A percentile compares a stretch with the other conserved stretches of the same genome.
Evolutionary conservation across 2,113 vertebrate species (phyloP).

Genomic region (Leucosticte australis): DNA sequence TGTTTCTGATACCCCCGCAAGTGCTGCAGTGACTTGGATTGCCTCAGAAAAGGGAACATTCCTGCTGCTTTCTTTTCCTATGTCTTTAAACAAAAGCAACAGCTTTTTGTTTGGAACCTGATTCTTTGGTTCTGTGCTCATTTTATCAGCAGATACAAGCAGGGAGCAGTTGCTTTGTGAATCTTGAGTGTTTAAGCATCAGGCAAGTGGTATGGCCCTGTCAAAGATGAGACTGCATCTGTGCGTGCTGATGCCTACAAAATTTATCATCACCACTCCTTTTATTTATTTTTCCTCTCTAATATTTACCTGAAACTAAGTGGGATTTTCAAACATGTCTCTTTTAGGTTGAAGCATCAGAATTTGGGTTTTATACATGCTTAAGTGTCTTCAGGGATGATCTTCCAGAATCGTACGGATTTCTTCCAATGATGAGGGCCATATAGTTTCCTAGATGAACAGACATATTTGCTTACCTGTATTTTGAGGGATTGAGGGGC

Average conservation of each 20-base stretch:
- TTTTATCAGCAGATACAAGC: neutral
- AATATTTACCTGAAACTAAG: neutral
- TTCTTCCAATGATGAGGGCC: neutral
- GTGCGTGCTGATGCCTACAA: neutral
- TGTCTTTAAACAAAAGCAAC: neutral
- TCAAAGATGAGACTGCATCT: neutral
- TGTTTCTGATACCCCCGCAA: fast-evolving
- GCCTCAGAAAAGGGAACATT: neutral
- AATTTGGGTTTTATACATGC: neutral
- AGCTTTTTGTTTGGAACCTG: neutral
- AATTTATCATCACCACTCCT: neutral
- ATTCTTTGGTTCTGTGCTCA: neutral
- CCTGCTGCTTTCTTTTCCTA: neutral
- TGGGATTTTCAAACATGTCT: neutral
- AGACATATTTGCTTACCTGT: neutral
- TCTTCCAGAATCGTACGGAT: neutral
- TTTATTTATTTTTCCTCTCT: fast-evolving
- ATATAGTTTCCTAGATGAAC: neutral
- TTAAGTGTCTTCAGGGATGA: neutral
- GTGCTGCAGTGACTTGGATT: neutral
- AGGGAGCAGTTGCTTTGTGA: neutral
- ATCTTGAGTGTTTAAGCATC: neutral
- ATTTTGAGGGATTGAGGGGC: neutral
- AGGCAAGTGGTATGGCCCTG: neutral
- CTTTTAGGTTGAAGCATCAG: neutral